phyloP scores from a whole-genome alignment of 1,140 invertebrate genomes.

The Uloborus diversus region DNA sequence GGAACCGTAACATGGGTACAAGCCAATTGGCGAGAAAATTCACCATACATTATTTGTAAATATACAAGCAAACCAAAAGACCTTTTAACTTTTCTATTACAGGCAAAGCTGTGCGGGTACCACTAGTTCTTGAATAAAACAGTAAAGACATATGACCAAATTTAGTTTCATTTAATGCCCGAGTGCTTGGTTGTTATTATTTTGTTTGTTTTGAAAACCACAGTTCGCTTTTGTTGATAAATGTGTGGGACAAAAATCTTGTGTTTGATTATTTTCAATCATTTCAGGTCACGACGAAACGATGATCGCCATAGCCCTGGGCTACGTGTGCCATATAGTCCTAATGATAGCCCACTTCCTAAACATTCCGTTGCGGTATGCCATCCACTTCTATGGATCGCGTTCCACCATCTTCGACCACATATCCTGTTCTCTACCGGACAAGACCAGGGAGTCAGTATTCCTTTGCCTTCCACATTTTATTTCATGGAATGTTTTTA shows the following conservation, averaged over 20 bases:
- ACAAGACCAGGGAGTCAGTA: slow-evolving; percentile 77
- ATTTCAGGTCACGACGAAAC: slow-evolving; percentile 70
- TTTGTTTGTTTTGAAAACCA: too few species aligned
- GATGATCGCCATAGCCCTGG: slow-evolving; percentile 78
- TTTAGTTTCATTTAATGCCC: too few species aligned
- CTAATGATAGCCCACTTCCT: slow-evolving; percentile 82
- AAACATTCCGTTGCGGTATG: slow-evolving; percentile 82
- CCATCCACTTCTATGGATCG: slow-evolving; percentile 79
- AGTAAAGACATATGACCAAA: too few species aligned
- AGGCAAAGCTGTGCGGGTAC: too few species aligned
- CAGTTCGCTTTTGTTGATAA: too few species aligned
- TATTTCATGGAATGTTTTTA: background rate
- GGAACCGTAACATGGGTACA: too few species aligned
- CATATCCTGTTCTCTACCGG: slow-evolving; percentile 75
- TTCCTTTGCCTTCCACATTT: background rate
- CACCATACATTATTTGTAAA: too few species aligned
- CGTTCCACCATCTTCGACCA: slow-evolving; percentile 80
- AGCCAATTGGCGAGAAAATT: too few species aligned
- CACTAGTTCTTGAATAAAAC: too few species aligned
- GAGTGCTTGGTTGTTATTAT: too few species aligned
- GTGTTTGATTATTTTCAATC: background rate
- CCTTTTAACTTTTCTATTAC: too few species aligned
- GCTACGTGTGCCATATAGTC: slow-evolving; percentile 81
- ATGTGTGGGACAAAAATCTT: background rate
- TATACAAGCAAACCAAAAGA: too few species aligned